A percentile compares a stretch with the other conserved stretches of the same genome.
Evolutionary conservation across 2,113 vertebrate genomes (phyloP).

Genomic region (Pleuronectes platessa): DNA sequence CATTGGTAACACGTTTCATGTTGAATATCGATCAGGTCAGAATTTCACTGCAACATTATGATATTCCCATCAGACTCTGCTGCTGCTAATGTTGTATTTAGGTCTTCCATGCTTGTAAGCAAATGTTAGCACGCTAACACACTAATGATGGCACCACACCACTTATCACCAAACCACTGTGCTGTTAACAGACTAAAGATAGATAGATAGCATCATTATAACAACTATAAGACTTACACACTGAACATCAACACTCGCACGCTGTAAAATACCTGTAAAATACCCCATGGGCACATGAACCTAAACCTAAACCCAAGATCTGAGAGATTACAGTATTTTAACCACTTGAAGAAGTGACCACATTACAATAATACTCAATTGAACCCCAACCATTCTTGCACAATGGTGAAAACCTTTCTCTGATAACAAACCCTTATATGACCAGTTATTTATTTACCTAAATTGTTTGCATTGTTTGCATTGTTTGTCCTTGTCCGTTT

Average conservation of each 20-base stretch:
- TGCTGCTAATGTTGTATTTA: background rate
- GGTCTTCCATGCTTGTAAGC: background rate
- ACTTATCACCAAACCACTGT: too few relatives aligned
- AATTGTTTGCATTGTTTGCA: background rate
- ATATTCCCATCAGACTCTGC: background rate
- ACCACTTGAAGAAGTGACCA: background rate
- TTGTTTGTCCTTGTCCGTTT: background rate
- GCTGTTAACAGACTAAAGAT: background rate
- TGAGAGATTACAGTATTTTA: background rate
- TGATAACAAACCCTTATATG: background rate
- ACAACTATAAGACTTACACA: background rate
- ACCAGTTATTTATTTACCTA: background rate
- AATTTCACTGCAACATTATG: background rate
- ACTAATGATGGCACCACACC: background rate
- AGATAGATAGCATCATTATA: background rate
- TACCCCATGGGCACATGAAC: too few relatives aligned
- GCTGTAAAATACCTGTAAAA: too few relatives aligned
- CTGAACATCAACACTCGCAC: background rate
- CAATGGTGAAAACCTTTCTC: background rate
- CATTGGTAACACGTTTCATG: background rate
- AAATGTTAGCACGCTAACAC: background rate
- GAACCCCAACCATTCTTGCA: background rate
- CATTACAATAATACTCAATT: background rate
- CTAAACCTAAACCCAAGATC: too few relatives aligned
- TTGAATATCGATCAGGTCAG: background rate